Evolutionary conservation across 2,888 invertebrate genomes (phyloP), one percentile per base, ranked within the genome.

Genomic region (Operophtera brumata): DNA sequence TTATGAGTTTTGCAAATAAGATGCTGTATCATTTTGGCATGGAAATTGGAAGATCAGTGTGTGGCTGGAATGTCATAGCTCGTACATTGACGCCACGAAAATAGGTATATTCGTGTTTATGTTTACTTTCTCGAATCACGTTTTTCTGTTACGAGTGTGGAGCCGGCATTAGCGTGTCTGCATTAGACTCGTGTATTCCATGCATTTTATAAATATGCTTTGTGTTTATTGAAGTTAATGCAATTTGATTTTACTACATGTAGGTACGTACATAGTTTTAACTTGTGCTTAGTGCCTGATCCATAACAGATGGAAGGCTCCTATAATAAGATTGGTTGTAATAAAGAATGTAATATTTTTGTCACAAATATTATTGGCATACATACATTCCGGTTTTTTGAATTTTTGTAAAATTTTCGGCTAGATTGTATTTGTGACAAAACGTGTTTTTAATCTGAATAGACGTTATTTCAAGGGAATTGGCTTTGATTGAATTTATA

Each of bases 361-460:
- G 70, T 65, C 66, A 64, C 61, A 61, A 55, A 65, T 65, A 63
- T 57, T 12, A 48, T 47, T 54, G 44, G 48, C 60, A 48, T 58
- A 63, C 59, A 59, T 62, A 72, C 76, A 77, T 77, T 77, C 76
- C 77, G 62, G 55, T 66, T 65, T 64, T 56, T 62, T 54, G 53
- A 61, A 51, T 42, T 62, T 63, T 63, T 64, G 54, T 51, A 59
- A 60, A 60, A 66, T 50, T 56, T 44, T 54, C 59, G 55, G 55
- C 56, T 58, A 47, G 54, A 62, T 62, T 55, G 32, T 57, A 59
- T 66, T 64, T 66, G 67, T 73, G 75, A 62, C 67, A 63, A 64
- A 71, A 67, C 50, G 48, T 59, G 59, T 62, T 67, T 64, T 57
- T 40, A 63, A 69, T 66, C 55, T 63, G 49, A 75, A 71, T 76